Base-by-base conservation (phyloP, 2,888 invertebrate species). In the Tupiocoris notatus region DNA sequence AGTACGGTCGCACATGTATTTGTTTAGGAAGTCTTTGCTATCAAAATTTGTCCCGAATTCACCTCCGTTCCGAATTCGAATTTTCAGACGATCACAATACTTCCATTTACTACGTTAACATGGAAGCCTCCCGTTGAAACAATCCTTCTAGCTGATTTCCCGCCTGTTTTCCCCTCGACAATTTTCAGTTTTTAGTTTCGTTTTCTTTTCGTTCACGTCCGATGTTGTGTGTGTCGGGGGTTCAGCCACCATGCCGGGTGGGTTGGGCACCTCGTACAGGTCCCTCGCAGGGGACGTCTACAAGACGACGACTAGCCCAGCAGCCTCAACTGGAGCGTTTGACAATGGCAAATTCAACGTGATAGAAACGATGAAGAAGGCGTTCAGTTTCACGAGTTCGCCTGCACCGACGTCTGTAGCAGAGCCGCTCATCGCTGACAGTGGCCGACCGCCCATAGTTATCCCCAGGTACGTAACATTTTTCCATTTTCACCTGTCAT, bases 291-390 rank as follows among this genome's bases (percentile, higher is more conserved):
- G 85, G 82, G 88, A 88, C 82, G 88, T 89, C 80, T 90, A 90
- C 86, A 87, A 87, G 82, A 86, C 87, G 82, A 89, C 90, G 65
- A 89, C 89, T 66, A 84, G 87, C 80, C 89, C 89, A 71, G 89
- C 89, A 71, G 84, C 87, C 80, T 86, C 86, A 58, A 85, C 85
- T 81, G 18, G 17, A 18, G 3, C 39, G 39, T 39, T 12, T 12
- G 70, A 70, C 24, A 16, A 25, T 21, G 70, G 59, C 17, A 87
- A 86, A 82, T 85, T 84, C 79, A 87, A 86, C 81, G 85, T 89
- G 78, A 83, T 89, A 81, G 88, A 88, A 81, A 86, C 86, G 80
- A 85, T 88, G 82, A 89, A 88, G 86, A 89, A 87, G 85, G 88
- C 87, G 78, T 86, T 89, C 84, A 87, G 84, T 80, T 85, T 86